phyloP scores from a whole-genome alignment of 2,888 invertebrate genomes.

The Emmelina monodactyla region DNA sequence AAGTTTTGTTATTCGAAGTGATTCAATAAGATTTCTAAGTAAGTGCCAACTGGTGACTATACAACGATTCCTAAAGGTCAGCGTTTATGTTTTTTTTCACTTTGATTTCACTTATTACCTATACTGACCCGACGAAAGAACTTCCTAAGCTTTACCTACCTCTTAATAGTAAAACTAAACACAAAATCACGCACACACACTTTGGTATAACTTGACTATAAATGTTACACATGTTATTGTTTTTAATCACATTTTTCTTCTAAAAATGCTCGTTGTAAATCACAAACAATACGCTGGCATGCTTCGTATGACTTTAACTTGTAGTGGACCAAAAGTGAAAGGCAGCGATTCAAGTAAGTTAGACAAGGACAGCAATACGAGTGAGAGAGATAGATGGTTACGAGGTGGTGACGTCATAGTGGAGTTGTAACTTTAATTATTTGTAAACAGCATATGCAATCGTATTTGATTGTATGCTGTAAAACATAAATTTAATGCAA shows the following conservation, averaged over 20 bases:
- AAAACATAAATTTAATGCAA: too few species aligned
- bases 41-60: too few species aligned
- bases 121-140: too few species aligned
- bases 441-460: constrained; percentile 1
- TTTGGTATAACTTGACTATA: constrained; percentile 46
- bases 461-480: too few species aligned
- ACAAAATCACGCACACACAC: constrained; percentile 26
- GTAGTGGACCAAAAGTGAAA: constrained; percentile 42
- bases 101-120: too few species aligned
- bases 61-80: too few species aligned
- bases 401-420: constrained; percentile 22
- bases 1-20: too few species aligned
- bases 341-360: constrained; percentile 22
- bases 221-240: constrained; percentile 25
- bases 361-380: constrained; percentile 25
- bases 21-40: too few species aligned
- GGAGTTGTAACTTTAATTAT: not conserved
- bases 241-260: constrained; percentile 16
- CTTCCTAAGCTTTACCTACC: constrained; percentile 19
- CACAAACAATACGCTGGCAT: not conserved
- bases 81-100: too few species aligned
- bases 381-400: constrained; percentile 17
- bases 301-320: not conserved
- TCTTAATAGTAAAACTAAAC: constrained; percentile 27
- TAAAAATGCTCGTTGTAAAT: constrained; percentile 10